Evolutionary conservation across 2,113 vertebrate genomes (phyloP).

Genomic region (Myotis yumanensis): DNA sequence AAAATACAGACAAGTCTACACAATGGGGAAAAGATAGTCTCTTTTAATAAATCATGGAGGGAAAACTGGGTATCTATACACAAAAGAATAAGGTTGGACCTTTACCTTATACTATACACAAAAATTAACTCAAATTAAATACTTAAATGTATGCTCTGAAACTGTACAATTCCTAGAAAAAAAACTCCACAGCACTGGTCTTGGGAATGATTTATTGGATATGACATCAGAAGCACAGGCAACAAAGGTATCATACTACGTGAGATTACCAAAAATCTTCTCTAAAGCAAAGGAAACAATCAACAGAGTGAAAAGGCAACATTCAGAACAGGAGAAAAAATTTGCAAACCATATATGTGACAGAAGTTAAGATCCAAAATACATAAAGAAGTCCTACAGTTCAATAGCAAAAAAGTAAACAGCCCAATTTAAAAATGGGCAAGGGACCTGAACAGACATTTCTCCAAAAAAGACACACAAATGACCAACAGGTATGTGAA

Average conservation of each 20-base stretch:
- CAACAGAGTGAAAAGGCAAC: neutral
- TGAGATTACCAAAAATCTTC: neutral
- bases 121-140: neutral
- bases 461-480: slow-evolving; percentile 28
- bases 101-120: neutral
- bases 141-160: neutral
- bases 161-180: neutral
- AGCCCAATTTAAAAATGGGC: neutral
- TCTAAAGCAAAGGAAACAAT: neutral
- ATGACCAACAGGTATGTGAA: neutral
- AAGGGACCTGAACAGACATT: neutral
- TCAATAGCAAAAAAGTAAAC: neutral
- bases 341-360: neutral
- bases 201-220: neutral
- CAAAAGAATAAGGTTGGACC: neutral
- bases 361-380: neutral
- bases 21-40: neutral
- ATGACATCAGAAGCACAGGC: neutral
- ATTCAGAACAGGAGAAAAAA: neutral
- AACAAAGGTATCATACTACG: neutral
- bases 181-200: neutral
- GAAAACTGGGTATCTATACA: neutral
- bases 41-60: neutral
- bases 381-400: neutral
- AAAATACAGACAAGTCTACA: slow-evolving; percentile 6